Evolutionary conservation across 2,113 vertebrate species (phyloP).

Genomic region (Eulacestoma nigropectus): DNA sequence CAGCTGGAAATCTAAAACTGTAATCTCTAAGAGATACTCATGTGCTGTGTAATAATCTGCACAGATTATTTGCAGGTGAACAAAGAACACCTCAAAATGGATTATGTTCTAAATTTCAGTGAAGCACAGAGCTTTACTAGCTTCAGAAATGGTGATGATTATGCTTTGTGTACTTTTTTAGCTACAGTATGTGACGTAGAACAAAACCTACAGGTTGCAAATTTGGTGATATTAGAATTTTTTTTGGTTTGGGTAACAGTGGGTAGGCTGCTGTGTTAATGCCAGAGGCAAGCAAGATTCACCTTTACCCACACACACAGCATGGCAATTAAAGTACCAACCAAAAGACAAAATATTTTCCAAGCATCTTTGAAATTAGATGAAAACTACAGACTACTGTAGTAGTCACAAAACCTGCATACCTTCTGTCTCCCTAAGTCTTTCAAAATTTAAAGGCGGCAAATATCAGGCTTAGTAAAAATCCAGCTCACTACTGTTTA

Average conservation of each 20-base stretch:
- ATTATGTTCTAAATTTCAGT: neutral
- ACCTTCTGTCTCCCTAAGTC: neutral
- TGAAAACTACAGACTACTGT: neutral
- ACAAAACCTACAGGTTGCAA: neutral
- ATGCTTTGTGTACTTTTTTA: neutral
- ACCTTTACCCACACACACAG: neutral
- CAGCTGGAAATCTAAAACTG: neutral
- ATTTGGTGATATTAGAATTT: neutral
- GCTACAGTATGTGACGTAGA: neutral
- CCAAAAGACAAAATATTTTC: neutral
- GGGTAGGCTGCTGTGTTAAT: neutral
- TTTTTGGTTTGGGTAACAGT: neutral
- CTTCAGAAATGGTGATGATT: neutral
- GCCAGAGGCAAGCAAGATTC: neutral
- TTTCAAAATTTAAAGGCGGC: neutral
- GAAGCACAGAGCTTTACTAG: neutral
- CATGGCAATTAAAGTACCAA: neutral
- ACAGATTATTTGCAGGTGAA: neutral
- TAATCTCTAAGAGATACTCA: neutral
- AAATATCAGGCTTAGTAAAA: neutral
- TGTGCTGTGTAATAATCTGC: neutral
- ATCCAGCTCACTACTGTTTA: neutral
- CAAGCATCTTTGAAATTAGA: neutral
- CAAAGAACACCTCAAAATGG: neutral
- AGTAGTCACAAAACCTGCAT: neutral